These are phyloP conservation scores for Holcopasites calliopsidis DNA, from an alignment of 1,140 invertebrate species.

Conservation along the genomic window DNA sequence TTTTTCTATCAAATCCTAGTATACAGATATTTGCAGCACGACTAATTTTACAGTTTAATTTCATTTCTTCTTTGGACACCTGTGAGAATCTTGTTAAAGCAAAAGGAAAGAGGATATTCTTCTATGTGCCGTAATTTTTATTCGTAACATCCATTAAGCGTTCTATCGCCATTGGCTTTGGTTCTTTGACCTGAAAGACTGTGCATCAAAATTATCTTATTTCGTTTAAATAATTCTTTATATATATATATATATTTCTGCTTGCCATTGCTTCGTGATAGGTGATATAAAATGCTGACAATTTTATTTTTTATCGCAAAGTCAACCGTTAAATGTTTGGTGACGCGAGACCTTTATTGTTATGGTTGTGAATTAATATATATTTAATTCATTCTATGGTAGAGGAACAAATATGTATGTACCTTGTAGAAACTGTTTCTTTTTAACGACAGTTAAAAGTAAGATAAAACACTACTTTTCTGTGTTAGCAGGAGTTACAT, in stretches of 20 bases:
- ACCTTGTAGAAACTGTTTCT: conserved; percentile 35
- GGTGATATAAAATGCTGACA: conserved; percentile 1
- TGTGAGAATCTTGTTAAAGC: conserved; percentile 41
- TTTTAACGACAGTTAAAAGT: conserved; percentile 11
- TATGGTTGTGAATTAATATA: conserved; percentile 49
- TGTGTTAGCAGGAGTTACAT: conserved; percentile 35
- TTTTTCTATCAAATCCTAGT: not conserved
- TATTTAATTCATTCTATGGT: conserved; percentile 31
- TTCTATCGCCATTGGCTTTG: conserved; percentile 31
- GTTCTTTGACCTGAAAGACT: not conserved
- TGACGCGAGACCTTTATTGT: conserved; percentile 22
- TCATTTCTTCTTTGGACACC: no score
- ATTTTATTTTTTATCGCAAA: conserved; percentile 3
- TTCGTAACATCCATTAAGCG: conserved; percentile 55
- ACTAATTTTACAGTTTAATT: not conserved
- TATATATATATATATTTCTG: conserved; percentile 9
- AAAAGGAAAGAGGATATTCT: conserved; percentile 70
- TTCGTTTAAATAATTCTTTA: conserved; percentile 2
- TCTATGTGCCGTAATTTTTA: conserved; percentile 74
- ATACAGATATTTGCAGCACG: not conserved
- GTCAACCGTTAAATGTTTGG: conserved; percentile 19
- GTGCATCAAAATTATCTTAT: not conserved
- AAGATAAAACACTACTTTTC: conserved; percentile 47
- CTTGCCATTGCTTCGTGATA: conserved; percentile 42
- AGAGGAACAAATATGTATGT: conserved; percentile 48